These are phyloP conservation scores for Phocoena sinus DNA, from an alignment of 2,113 vertebrate species.

Conservation along the genomic window DNA sequence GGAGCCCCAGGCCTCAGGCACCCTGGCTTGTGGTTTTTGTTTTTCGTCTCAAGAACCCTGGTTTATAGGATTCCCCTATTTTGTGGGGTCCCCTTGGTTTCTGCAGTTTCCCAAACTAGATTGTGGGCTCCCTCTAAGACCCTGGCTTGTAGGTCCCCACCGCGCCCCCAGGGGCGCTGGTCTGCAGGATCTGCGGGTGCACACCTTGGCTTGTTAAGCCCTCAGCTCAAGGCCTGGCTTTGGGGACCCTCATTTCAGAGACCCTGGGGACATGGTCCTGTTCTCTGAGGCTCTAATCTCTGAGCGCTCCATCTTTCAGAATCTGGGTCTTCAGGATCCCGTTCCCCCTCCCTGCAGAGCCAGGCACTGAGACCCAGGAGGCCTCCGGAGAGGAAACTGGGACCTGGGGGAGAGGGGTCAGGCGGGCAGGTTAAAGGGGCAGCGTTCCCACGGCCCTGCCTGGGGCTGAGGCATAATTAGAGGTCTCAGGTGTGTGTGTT, in stretches of 20 bases:
- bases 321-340: neutral
- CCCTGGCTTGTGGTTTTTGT: neutral
- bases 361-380: neutral
- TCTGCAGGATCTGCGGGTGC: neutral
- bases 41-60: neutral
- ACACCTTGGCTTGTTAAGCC: neutral
- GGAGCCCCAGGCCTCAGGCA: neutral
- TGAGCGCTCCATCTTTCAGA: neutral
- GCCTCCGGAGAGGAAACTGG: neutral
- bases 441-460: slow-evolving; percentile 50
- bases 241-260: neutral
- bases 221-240: neutral
- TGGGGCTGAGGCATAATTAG: slow-evolving; percentile 49
- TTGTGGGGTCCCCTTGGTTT: neutral
- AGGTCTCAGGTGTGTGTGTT: slow-evolving; percentile 70
- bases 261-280: neutral
- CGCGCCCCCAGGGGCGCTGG: neutral
- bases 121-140: neutral
- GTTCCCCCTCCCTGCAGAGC: neutral
- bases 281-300: neutral
- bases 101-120: neutral
- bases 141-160: neutral
- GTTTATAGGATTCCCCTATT: neutral
- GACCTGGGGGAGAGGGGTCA: neutral
- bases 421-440: slow-evolving; percentile 17